phyloP scores from a whole-genome alignment of 2,113 vertebrate species.

The Galbula dea region DNA sequence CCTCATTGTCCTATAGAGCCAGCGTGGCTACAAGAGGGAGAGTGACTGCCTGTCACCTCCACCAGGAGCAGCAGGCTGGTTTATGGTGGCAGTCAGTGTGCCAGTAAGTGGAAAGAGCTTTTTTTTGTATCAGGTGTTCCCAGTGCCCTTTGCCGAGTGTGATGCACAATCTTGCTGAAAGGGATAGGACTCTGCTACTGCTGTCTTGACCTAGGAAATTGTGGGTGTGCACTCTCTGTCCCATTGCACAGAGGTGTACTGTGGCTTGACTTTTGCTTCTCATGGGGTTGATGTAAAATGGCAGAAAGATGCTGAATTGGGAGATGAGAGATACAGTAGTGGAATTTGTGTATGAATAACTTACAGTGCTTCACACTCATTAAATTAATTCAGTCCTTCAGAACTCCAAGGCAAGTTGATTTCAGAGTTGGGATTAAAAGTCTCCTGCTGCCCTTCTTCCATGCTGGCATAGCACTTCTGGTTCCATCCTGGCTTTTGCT shows the following conservation, averaged over 20 bases:
- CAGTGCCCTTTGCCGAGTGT: neutral
- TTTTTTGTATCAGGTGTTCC: neutral
- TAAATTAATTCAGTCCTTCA: conserved; percentile 32
- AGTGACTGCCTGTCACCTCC: neutral
- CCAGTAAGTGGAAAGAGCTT: neutral
- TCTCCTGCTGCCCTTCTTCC: neutral
- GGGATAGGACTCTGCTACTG: neutral
- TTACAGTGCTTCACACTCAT: neutral
- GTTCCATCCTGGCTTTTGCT: neutral
- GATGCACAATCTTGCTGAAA: neutral
- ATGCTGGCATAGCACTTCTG: neutral
- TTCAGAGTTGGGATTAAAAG: conserved; percentile 33
- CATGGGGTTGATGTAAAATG: fast-evolving
- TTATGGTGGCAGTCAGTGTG: neutral
- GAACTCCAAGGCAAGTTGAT: conserved; percentile 35
- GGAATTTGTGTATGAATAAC: conserved; percentile 27
- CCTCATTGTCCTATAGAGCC: neutral
- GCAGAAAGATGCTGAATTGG: neutral
- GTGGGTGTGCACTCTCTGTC: neutral
- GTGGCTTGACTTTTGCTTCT: neutral
- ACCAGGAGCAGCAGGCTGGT: neutral
- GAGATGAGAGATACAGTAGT: neutral
- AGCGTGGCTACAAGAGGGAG: neutral
- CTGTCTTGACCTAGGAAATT: neutral
- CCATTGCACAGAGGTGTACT: neutral